Conservation (phyloP, 2,797 vertebrate species). For the Pangasius krempfi region DNA sequence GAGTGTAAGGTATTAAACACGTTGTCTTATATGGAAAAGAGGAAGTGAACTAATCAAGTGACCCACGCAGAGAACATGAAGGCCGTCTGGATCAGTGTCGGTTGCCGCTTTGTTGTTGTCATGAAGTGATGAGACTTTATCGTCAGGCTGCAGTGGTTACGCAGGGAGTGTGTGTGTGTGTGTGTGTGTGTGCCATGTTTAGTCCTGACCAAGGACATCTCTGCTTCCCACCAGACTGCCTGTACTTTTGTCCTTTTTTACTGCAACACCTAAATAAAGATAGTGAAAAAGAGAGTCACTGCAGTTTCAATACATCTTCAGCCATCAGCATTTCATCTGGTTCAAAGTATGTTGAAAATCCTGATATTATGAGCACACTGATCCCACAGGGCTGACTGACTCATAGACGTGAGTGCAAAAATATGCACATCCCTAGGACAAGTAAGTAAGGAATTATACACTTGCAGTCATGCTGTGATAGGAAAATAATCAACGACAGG, state of each 20-base stretch:
- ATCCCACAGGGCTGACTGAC: not conserved
- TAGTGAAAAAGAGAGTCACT: not conserved
- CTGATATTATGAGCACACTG: not conserved
- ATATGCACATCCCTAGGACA: not conserved
- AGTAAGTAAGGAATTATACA: not conserved
- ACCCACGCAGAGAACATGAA: constrained; percentile 24
- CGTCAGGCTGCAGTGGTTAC: constrained; percentile 50
- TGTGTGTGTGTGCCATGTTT: constrained; percentile 37
- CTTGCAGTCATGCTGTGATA: not conserved
- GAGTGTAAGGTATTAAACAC: not conserved
- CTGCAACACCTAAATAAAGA: constrained; percentile 15
- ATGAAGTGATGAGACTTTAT: constrained; percentile 40
- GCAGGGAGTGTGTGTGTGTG: constrained; percentile 51
- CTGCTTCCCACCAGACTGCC: constrained; percentile 23
- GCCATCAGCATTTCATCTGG: not conserved
- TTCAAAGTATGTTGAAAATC: not conserved
- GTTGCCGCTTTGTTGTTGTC: not conserved
- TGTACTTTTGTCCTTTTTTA: constrained; percentile 25
- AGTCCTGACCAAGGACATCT: constrained; percentile 63
- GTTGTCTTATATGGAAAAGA: not conserved
- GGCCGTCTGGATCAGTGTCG: not conserved
- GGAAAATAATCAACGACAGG: not conserved
- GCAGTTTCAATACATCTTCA: not conserved
- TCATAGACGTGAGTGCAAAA: not conserved
- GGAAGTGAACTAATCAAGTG: constrained; percentile 1